Evolutionary conservation across 2,888 invertebrate genomes (phyloP), one percentile per base, ranked within the genome.

Genomic region (Cephalotes varians): DNA sequence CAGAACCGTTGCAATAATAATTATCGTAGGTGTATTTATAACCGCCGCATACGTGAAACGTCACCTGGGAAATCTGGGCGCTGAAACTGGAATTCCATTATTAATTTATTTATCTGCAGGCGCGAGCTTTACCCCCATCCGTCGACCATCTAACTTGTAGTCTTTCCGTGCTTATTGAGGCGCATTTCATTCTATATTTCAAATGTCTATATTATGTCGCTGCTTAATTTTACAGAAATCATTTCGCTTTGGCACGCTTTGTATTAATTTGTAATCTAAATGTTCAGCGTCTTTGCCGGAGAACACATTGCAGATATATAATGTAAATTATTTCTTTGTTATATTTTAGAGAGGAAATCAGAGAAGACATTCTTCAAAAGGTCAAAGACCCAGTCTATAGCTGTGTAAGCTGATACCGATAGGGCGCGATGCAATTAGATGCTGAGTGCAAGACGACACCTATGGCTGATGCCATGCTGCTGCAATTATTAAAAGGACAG

Each of bases 11-110:
- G 88, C 83, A 85, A 91, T 90, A 87, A 91, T 91, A 91, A 91
- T 92, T 90, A 91, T 90, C 87, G 88, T 90, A 89, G 89, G 86
- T 85, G 90, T 90, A 90, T 92, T 91, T 91, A 91, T 91, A 89
- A 88, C 81, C 87, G 65, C 79, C 67, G 84, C 77, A 69, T 85
- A 86, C 80, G 88, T 85, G 90, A 91, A 90, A 85, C 85, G 91
- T 91, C 92, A 85, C 92, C 82, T 91, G 92, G 91, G 91, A 92
- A 92, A 92, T 92, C 91, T 90, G 84, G 47, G 60, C 80, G 72
- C 60, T 82, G 85, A 81, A 88, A 82, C 85, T 65, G 82, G 51
- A 64, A 44, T 28, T 56, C 82, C 65, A 86, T 91, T 88, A 90
- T 88, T 91, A 91, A 90, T 91, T 92, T 88, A 91, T 90, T 85